A percentile compares a stretch with the other conserved stretches of the same genome.
Conservation (phyloP, 92 coral and sea anemone species). For the Phenganax stokvisi region DNA sequence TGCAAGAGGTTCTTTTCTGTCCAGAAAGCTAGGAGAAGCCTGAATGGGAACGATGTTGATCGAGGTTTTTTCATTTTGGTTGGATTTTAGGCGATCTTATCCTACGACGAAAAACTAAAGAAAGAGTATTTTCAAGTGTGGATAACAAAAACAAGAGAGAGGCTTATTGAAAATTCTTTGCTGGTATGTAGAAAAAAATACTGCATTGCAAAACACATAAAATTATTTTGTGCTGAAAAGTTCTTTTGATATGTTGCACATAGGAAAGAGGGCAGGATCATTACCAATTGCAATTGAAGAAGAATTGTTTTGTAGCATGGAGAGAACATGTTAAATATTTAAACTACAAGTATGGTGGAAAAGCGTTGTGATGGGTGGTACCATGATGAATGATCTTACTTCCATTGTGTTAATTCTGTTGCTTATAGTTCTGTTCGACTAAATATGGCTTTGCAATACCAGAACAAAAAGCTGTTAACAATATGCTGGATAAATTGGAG, state of each 20-base stretch:
- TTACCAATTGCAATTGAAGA: conserved; percentile 22
- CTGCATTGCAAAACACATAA: neutral
- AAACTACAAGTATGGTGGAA: conserved; percentile 13
- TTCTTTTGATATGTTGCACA: neutral
- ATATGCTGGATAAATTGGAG: conserved; percentile 66
- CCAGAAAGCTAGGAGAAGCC: neutral
- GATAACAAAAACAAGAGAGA: conserved; percentile 27
- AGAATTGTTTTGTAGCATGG: conserved; percentile 27
- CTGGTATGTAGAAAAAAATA: conserved; percentile 8
- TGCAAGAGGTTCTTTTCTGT: too few relatives aligned
- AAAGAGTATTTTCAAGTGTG: conserved; percentile 12
- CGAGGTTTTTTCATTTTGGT: neutral
- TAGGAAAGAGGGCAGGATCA: conserved; percentile 19
- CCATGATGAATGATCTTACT: neutral
- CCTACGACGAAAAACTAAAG: conserved; percentile 26
- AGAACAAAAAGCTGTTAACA: conserved; percentile 48
- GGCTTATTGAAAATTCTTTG: conserved; percentile 7
- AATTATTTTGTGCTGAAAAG: neutral
- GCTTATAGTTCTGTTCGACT: conserved; percentile 34
- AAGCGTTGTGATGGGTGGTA: neutral
- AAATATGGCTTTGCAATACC: conserved; percentile 51
- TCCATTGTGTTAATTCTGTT: neutral
- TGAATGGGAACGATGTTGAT: neutral
- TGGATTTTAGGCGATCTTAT: conserved; percentile 29
- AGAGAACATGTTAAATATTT: conserved; percentile 3